Evolutionary conservation across 1,140 invertebrate species (phyloP), one percentile per base, ranked within the genome.

Genomic region (Oncopodura yosiiana): DNA sequence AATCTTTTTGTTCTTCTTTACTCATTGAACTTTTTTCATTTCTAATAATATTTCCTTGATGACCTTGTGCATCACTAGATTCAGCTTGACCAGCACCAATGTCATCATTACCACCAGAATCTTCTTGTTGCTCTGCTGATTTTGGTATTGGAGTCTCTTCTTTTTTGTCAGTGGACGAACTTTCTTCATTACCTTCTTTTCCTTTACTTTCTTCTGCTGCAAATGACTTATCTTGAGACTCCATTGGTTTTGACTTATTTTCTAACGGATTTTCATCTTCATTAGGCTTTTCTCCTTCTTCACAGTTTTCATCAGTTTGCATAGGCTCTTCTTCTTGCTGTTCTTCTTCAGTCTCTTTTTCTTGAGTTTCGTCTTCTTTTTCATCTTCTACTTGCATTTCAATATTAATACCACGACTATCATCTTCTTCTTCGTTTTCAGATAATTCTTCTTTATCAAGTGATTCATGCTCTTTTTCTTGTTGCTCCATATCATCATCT

Each of bases 51-150:
- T 73, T 71, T 2, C 79, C 79, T 58, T 77, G 72, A 63, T 83
- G 79, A 8, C 81, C 76, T 66, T 77, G 57, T 68, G 75, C 61
- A 72, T 74, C 77, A 60, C 79, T 73, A 62, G 77, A 75, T 24
- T 78, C 76, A 0, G 80, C 77, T 42, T 78, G 74, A 8, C 81
- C 81, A 2, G 73, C 73, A 2, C 77, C 78, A 55, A 80, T 75
- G 63, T 77, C 75, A 46, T 81, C 77, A 26, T 50, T 54, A 19
- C 56, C 46, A 19, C 49, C 46, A 14, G 49, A 23, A 30, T 56
- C 49, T 37, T 65, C 66, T 30, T 66, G 53, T n/a, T 60, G 52
- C n/a, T n/a, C n/a, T n/a, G n/a, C 58, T 50, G 32, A 66, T 41
- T 30, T 67, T 46, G 34, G 68, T 60, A 21, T 64, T 46, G 42